Evolutionary conservation across 2,113 vertebrate species (phyloP).

Genomic region (Perca schrenkii): DNA sequence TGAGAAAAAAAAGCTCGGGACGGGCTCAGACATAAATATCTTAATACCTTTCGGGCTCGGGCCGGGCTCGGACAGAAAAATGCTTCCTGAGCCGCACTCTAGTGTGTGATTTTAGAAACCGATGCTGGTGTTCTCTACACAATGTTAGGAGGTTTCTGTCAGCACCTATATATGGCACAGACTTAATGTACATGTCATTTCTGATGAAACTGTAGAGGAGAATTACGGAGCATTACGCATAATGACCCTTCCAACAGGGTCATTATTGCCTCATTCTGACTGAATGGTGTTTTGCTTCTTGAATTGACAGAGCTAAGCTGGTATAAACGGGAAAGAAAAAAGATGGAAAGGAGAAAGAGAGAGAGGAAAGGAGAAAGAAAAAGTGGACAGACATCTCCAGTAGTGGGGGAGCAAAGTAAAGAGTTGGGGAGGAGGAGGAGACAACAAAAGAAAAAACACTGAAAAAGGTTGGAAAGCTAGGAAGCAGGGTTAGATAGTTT

Average conservation of each 20-base stretch:
- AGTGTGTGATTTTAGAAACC: background rate
- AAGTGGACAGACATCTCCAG: background rate
- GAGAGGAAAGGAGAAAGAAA: background rate
- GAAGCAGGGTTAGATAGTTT: background rate
- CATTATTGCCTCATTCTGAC: slow-evolving; percentile 63
- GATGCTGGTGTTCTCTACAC: background rate
- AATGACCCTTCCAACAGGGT: slow-evolving; percentile 65
- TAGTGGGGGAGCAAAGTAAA: background rate
- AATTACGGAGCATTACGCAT: slow-evolving; percentile 66
- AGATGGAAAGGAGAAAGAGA: background rate
- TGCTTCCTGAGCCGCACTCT: too few relatives aligned
- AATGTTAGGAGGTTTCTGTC: slow-evolving; percentile 19
- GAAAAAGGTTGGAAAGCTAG: background rate
- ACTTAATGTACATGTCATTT: slow-evolving; percentile 57
- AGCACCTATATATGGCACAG: slow-evolving; percentile 8
- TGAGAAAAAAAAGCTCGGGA: too few relatives aligned
- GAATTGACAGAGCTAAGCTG: slow-evolving; percentile 48
- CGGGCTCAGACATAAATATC: too few relatives aligned
- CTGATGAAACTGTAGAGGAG: slow-evolving; percentile 51
- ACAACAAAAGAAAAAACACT: background rate
- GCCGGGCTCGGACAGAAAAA: too few relatives aligned
- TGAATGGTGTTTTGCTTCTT: slow-evolving; percentile 52
- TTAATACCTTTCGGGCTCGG: too few relatives aligned
- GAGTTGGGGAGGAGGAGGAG: background rate
- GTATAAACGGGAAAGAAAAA: background rate